Evolutionary conservation across 2,113 vertebrate genomes (phyloP).

Genomic region (Sciurus niger): DNA sequence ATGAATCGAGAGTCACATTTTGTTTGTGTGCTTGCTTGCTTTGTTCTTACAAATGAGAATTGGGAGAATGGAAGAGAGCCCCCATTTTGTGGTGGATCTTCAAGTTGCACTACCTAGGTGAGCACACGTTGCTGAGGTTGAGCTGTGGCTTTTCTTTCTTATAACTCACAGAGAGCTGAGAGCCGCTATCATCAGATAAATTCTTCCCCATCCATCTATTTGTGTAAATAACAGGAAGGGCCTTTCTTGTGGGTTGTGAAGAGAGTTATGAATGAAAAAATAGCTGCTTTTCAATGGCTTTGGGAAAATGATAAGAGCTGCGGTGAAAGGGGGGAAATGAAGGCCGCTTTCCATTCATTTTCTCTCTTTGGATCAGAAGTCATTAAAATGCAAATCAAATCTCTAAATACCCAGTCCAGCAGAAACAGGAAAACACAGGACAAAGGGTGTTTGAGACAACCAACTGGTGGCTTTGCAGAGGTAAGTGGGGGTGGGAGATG

Average conservation of each 20-base stretch:
- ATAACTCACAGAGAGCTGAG: background rate
- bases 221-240: constrained; percentile 66
- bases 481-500: background rate
- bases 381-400: constrained; percentile 78
- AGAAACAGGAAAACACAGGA: constrained; percentile 51
- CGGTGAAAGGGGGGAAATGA: constrained; percentile 56
- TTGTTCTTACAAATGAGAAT: background rate
- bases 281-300: constrained; percentile 64
- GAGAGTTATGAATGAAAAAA: constrained; percentile 68
- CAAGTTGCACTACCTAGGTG: background rate
- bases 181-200: background rate
- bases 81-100: background rate
- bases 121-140: background rate
- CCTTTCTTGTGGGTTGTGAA: constrained; percentile 63
- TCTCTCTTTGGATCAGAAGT: constrained; percentile 69
- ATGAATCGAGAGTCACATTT: background rate
- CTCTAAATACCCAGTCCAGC: constrained; percentile 25
- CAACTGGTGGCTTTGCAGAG: background rate
- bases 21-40: background rate
- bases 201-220: constrained; percentile 46
- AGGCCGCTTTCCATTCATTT: constrained; percentile 63
- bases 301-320: constrained; percentile 56
- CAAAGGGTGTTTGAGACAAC: constrained; percentile 50
- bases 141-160: background rate
- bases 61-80: background rate